phyloP scores from a whole-genome alignment of 2,113 vertebrate species.

The Phasianus colchicus region DNA sequence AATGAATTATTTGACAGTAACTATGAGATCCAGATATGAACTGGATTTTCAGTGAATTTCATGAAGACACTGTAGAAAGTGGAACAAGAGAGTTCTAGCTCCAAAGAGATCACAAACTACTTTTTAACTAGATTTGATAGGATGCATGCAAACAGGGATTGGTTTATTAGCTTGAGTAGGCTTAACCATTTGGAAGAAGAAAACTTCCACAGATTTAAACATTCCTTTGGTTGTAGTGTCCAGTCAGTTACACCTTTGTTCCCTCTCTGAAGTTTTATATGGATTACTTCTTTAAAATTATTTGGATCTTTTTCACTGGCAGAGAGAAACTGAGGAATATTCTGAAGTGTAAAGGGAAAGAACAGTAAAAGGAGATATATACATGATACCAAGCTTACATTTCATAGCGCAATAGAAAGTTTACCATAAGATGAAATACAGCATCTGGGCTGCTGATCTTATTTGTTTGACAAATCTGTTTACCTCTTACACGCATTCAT shows the following conservation, averaged over 20 bases:
- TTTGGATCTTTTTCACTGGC: neutral
- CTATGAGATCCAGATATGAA: neutral
- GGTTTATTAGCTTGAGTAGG: neutral
- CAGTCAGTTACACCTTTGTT: neutral
- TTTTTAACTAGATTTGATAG: neutral
- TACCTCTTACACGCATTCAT: constrained; percentile 24
- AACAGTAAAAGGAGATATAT: neutral
- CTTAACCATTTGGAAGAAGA: neutral
- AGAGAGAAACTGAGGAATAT: neutral
- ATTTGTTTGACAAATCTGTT: constrained; percentile 56
- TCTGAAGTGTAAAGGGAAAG: neutral
- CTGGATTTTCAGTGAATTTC: neutral
- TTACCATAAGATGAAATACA: constrained; percentile 10
- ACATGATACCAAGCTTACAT: neutral
- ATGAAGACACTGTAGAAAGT: neutral
- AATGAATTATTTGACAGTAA: neutral
- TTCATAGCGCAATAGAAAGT: neutral
- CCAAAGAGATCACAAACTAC: neutral
- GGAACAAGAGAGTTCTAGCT: neutral
- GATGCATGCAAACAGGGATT: neutral
- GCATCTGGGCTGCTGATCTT: constrained; percentile 12
- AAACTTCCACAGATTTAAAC: neutral
- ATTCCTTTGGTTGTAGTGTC: neutral
- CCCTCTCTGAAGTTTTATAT: neutral
- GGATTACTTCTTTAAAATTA: neutral